A percentile compares a stretch with the other conserved stretches of the same genome.
Evolutionary conservation across 2,797 vertebrate species (phyloP).

Genomic region (Cynodonichthys magdalenae): DNA sequence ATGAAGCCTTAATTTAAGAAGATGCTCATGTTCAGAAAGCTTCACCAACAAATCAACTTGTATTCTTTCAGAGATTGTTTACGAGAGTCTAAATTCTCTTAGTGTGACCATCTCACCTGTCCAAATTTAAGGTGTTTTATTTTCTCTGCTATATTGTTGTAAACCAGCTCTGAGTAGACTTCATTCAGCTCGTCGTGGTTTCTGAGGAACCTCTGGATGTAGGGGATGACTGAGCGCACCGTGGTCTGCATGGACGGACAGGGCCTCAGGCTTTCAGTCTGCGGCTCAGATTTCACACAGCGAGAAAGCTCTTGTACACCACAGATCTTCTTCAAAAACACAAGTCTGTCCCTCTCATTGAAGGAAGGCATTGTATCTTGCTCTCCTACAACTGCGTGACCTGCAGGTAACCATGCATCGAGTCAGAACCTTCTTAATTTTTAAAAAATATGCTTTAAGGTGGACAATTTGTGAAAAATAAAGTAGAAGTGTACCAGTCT

Average conservation of each 20-base stretch:
- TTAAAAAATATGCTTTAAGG: background rate
- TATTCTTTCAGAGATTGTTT: too few relatives aligned
- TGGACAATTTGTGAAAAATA: background rate
- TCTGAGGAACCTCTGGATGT: constrained; percentile 82
- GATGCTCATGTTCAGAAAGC: background rate
- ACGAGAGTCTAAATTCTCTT: background rate
- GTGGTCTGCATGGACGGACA: constrained; percentile 74
- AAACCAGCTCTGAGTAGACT: constrained; percentile 70
- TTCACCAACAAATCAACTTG: too few relatives aligned
- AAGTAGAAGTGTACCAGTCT: constrained; percentile 51
- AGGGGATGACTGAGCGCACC: constrained; percentile 74
- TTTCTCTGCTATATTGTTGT: constrained; percentile 63
- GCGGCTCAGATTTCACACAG: constrained; percentile 70
- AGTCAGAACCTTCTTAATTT: background rate
- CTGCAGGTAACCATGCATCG: constrained; percentile 11
- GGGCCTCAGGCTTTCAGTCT: constrained; percentile 75
- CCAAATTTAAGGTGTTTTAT: constrained; percentile 70
- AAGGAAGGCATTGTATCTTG: constrained; percentile 43
- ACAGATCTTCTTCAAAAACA: constrained; percentile 83
- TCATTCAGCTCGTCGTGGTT: constrained; percentile 68
- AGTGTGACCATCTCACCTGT: constrained; percentile 67
- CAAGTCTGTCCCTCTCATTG: constrained; percentile 66
- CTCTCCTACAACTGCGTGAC: constrained; percentile 12
- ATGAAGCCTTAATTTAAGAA: background rate
- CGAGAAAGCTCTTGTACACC: constrained; percentile 68